phyloP scores from a whole-genome alignment of 1,140 invertebrate species.

The Hyphantria cunea region DNA sequence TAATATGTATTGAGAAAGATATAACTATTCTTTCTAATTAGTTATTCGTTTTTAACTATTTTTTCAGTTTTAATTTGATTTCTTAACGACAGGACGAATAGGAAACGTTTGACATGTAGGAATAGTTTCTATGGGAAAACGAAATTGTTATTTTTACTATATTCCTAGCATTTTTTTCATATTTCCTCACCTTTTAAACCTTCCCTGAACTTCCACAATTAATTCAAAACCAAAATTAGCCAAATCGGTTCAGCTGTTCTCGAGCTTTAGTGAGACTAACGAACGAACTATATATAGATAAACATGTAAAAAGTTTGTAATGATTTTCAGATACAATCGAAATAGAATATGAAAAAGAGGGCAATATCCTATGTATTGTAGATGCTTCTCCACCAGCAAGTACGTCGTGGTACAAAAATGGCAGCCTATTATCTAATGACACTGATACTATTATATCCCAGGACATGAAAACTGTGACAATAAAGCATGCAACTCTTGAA shows the following conservation, averaged over 20 bases:
- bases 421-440: constrained; percentile 13
- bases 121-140: not conserved
- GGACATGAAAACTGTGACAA: constrained; percentile 33
- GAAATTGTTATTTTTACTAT: not conserved
- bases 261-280: not conserved
- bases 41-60: too few species aligned
- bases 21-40: too few species aligned
- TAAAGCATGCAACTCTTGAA: constrained; percentile 33
- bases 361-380: constrained; percentile 34
- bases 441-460: constrained; percentile 32
- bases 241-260: too few species aligned
- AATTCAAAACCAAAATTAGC: too few species aligned
- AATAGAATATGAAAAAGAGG: constrained; percentile 32
- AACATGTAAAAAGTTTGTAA: not conserved
- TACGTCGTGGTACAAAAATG: constrained; percentile 40
- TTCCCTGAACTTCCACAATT: too few species aligned
- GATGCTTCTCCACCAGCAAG: constrained; percentile 39
- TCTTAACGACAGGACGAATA: too few species aligned
- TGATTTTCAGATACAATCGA: constrained; percentile 28
- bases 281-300: too few species aligned
- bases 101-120: too few species aligned
- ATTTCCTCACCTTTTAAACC: too few species aligned
- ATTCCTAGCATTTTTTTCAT: not conserved
- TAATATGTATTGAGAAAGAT: too few species aligned
- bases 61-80: too few species aligned